phyloP scores from a whole-genome alignment of 2,888 invertebrate species.

The Atrina japonica region DNA sequence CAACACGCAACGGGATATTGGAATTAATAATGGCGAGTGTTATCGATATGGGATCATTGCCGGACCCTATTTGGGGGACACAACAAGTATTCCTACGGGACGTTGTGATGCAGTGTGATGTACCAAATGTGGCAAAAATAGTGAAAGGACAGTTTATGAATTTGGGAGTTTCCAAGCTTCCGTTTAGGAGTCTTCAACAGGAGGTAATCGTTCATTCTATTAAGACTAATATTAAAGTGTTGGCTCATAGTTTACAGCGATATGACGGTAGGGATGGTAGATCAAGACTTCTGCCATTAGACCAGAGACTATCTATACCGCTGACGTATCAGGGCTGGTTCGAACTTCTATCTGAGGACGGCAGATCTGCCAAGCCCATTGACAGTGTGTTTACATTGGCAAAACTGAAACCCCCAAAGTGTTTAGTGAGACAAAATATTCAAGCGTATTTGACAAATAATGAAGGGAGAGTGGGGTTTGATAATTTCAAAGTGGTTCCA shows the following conservation, averaged over 20 bases:
- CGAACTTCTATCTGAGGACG: constrained; percentile 96
- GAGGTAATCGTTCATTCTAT: constrained; percentile 90
- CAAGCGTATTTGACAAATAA: constrained; percentile 72
- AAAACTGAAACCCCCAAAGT: constrained; percentile 81
- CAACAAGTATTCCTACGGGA: constrained; percentile 77
- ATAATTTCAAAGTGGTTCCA: constrained; percentile 66
- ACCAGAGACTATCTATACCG: constrained; percentile 90
- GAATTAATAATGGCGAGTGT: constrained; percentile 37
- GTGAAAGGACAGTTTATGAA: constrained; percentile 96
- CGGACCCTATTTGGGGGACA: constrained; percentile 53
- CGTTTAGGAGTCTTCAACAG: constrained; percentile 85
- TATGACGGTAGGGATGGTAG: constrained; percentile 57
- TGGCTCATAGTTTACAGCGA: constrained; percentile 71
- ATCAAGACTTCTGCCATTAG: constrained; percentile 59
- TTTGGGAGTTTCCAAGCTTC: constrained; percentile 90
- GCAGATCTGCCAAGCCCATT: constrained; percentile 93
- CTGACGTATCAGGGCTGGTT: constrained; percentile 95
- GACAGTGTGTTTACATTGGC: constrained; percentile 93
- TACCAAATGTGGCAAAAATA: constrained; percentile 93
- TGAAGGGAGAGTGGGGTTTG: constrained; percentile 71
- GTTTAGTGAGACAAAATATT: constrained; percentile 86
- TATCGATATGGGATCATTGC: constrained; percentile 44
- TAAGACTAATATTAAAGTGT: constrained; percentile 88
- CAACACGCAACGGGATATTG: constrained; percentile 8
- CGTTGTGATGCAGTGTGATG: constrained; percentile 86